Conservation (phyloP, 2,888 invertebrate genomes). For the Drosophila pseudotakahashii region DNA sequence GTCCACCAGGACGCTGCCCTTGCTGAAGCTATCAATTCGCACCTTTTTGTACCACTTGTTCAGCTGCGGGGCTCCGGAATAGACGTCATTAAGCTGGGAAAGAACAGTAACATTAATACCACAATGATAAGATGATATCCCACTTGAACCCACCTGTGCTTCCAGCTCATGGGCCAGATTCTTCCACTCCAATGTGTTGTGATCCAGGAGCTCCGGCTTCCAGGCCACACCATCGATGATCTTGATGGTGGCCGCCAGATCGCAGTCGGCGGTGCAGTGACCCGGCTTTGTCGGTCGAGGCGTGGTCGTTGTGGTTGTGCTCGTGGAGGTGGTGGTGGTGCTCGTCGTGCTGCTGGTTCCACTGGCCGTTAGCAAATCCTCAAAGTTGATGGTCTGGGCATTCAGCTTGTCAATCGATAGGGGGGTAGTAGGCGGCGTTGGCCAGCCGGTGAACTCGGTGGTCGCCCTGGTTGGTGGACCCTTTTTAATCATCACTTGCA, state of each 20-base stretch:
- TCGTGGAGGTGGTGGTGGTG: slow-evolving; percentile 86
- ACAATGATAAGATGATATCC: too few relatives aligned
- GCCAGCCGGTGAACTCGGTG: slow-evolving; percentile 96
- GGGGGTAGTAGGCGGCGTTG: slow-evolving; percentile 93
- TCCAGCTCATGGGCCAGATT: slow-evolving; percentile 92
- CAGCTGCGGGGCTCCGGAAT: slow-evolving; percentile 89
- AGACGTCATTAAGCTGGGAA: slow-evolving; percentile 91
- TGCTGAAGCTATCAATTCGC: slow-evolving; percentile 93
- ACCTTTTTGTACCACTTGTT: slow-evolving; percentile 94
- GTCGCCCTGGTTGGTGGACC: slow-evolving; percentile 94
- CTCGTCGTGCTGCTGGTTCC: slow-evolving; percentile 82
- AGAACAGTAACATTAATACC: too few relatives aligned
- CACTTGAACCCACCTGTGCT: slow-evolving; percentile 87
- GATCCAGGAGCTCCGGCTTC: slow-evolving; percentile 93
- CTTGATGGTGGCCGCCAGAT: slow-evolving; percentile 93
- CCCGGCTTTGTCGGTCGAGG: slow-evolving; percentile 91
- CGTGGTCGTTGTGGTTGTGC: slow-evolving; percentile 89
- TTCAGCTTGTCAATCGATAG: slow-evolving; percentile 92
- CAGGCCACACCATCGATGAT: slow-evolving; percentile 92
- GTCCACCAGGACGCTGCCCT: slow-evolving; percentile 94
- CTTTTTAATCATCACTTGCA: slow-evolving; percentile 90
- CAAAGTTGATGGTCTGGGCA: slow-evolving; percentile 85
- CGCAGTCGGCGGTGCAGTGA: slow-evolving; percentile 91
- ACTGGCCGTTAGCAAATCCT: slow-evolving; percentile 83
- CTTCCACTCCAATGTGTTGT: slow-evolving; percentile 95